Base-by-base conservation (phyloP, 2,113 vertebrate genomes). In the Caretta caretta region DNA sequence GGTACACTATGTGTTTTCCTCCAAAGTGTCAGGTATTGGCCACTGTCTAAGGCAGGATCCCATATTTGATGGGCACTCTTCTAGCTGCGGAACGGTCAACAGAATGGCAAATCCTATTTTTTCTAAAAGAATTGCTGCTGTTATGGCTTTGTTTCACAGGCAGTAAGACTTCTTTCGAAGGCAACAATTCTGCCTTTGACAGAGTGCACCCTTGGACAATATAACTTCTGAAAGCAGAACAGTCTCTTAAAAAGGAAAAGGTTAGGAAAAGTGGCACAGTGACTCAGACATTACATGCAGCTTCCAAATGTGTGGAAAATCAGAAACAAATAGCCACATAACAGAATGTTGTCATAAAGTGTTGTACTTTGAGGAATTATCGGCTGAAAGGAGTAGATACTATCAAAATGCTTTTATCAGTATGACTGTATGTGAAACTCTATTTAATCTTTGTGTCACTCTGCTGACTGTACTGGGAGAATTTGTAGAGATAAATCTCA, bases 311-410 rank as follows among this genome's bases (percentile, higher is more conserved):
- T 2, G 2, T 24, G 91, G 6, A 17, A 84, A 69, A 84, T 27
- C 88, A 89, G 42, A 96, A 92, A 88, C 48, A 86, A 91, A 92
- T 62, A n/a, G 14, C 83, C 22, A 87, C 12, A n/a, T 75, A 4
- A 35, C 54, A 59, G 51, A 87, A 82, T 1, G 54, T 83, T 65
- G 76, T 87, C 0, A 0, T 62, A 42, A 90, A 49, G 5, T 48
- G 42, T 76, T 27, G 22, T 24, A 25, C 10, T 87, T 86, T 1
- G 1, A 93, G 54, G 51, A 86, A 90, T 90, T 92, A 82, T 84
- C 12, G 87, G 35, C 50, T 82, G 24, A 79, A 89, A 89, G 56
- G 20, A 93, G 92, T 90, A 78, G 2, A 20, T 86, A 27, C 24
- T 82, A 38, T 69, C 69, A 79, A 91, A 96, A 81, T 82, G 42